Evolutionary conservation across 1,140 invertebrate genomes (phyloP), one percentile per base, ranked within the genome.

Genomic region (Pogonomyrmex barbatus): DNA sequence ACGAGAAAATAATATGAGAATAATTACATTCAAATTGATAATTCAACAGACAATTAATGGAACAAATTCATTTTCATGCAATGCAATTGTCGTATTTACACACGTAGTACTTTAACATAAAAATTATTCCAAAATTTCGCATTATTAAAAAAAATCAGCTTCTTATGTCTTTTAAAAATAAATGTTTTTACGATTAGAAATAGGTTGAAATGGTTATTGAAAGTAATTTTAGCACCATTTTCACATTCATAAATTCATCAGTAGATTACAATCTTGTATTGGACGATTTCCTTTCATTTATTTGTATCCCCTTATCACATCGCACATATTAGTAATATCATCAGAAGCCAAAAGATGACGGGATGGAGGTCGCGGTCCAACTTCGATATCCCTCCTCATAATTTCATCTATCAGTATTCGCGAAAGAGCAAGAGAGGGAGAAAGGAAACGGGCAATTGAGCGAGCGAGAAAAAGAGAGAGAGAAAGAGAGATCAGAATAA

Each of bases 351-450:
- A 86, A 81, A 71, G 87, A 85, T 63, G 45, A 39, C 8, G 12
- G 10, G 42, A 24, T 68, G 52, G 30, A 50, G 42, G 68, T 81
- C 78, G 62, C 79, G 83, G 84, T 91, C 75, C 86, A 86, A 89
- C 89, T 85, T 76, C 81, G 86, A 86, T 90, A 83, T 82, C 84
- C 88, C 88, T 71, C 77, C 65, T 93, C 93, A 94, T 95, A 94
- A 94, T 94, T 95, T 93, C 94, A 91, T 91, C 91, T 93, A 94
- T 95, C 93, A 93, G 91, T 91, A 94, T 93, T 93, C 92, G 91
- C 88, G 92, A 93, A 93, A 93, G 14, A 68, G 12, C 5, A 33
- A 67, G 1, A 67, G 36, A n/a, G 36, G 17, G 30, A 36, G 30
- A 63, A 24, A 24, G 24, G 24, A 24, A 24, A 24, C 24, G 24